These are phyloP conservation scores for Poecilus cupreus DNA, from an alignment of 2,888 invertebrate species.

Conservation along the genomic window DNA sequence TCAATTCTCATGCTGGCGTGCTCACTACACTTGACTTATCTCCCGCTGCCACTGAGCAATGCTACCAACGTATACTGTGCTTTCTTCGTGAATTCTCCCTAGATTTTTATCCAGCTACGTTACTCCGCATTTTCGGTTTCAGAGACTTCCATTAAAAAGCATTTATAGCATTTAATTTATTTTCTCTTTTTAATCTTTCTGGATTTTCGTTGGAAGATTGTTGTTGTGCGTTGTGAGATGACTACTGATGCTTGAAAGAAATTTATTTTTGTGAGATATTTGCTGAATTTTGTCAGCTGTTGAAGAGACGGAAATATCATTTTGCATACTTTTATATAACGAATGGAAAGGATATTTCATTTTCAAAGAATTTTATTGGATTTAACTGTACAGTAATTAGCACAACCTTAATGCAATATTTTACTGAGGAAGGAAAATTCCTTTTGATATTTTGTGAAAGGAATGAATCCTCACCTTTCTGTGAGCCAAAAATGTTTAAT, in stretches of 20 bases:
- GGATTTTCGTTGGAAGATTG: slow-evolving; percentile 10
- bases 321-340: no score
- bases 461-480: no score
- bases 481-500: no score
- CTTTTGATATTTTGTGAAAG: no score
- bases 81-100: not conserved
- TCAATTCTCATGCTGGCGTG: slow-evolving; percentile 31
- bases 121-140: slow-evolving; percentile 27
- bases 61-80: not conserved
- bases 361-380: no score
- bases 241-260: not conserved
- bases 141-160: slow-evolving; percentile 26
- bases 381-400: no score
- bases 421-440: no score
- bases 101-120: no score
- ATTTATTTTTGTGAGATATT: slow-evolving; percentile 26
- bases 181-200: slow-evolving; percentile 30
- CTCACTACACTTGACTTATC: slow-evolving; percentile 16
- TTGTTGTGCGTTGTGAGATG: not conserved
- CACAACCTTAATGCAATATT: no score
- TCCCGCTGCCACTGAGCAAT: not conserved
- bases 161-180: slow-evolving; percentile 31
- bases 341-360: no score
- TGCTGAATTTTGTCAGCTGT: slow-evolving; percentile 17
- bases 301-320: not conserved